Evolutionary conservation across 2,888 invertebrate species (phyloP), one percentile per base, ranked within the genome.

Genomic region (Phytoseiulus persimilis): DNA sequence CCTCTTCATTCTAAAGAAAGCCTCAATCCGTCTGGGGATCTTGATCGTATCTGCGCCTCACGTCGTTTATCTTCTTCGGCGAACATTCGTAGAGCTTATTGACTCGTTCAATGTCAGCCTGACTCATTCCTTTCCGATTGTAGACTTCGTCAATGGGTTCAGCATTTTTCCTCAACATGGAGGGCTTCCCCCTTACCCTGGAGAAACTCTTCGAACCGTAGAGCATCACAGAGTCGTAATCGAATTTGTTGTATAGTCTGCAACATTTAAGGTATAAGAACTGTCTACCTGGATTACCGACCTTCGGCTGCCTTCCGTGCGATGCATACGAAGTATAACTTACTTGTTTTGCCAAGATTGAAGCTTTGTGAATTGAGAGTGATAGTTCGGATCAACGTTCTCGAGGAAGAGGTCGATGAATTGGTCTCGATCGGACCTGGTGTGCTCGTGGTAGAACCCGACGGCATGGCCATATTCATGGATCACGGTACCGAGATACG

Each of bases 141-240:
- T 32, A 87, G n/a, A 87, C 33, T 33, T 87, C 87, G 0, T 87
- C 87, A n/a, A 87, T 87, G 1, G 83, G 18, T 83, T 83, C 83
- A 2, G 14, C 33, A 28, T 83, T 33, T 28, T 83, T 83, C 83
- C 31, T 32, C 32, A 33, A 45, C 87, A 87, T 87, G 5, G 87
- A 87, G 9, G 87, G 33, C 33, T 87, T 87, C 0, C 87, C 87
- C 31, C 5, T 32, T 0, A 87, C 87, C 9, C 87, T 90, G 32
- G 90, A 91, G 90, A 91, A 91, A 33, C 91, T 90, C 0, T 90
- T 90, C 65, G 90, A 90, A 3, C 91, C 91, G 89, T 91, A 91
- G 87, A 91, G 90, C 91, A 91, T 91, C 9, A 91, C 90, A 18
- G 91, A 91, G 46, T 90, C 90, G 91, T 91, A 91, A 83, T 91